Conservation (phyloP, 2,888 invertebrate genomes). For the Himalopsyche kuldschensis region DNA sequence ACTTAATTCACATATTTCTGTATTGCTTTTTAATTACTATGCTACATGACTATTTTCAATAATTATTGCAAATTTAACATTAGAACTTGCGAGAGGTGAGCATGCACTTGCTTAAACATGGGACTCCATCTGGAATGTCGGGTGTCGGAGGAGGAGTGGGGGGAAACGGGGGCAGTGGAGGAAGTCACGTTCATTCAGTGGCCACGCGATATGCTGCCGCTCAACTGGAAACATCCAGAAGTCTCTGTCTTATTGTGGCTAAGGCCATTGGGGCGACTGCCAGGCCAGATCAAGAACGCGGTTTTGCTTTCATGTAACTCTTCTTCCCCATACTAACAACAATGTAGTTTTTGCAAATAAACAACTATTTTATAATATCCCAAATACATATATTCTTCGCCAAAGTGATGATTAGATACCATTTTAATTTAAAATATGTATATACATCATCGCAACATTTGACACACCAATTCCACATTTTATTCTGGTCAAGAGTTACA, state of each 20-base stretch:
- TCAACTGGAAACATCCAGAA: conserved; percentile 77
- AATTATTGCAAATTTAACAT: conserved; percentile 11
- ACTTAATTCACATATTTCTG: neutral
- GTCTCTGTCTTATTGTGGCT: conserved; percentile 74
- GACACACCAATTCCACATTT: too few species aligned
- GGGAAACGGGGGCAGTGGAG: conserved; percentile 40
- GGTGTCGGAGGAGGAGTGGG: conserved; percentile 40
- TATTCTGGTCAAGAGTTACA: too few species aligned
- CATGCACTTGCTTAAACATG: conserved; percentile 76
- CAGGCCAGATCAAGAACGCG: conserved; percentile 69
- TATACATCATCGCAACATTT: too few species aligned
- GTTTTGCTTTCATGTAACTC: conserved; percentile 76
- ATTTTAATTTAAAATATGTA: too few species aligned
- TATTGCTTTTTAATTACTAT: too few species aligned
- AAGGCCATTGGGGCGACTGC: conserved; percentile 70
- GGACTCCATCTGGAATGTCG: conserved; percentile 41
- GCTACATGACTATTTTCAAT: neutral
- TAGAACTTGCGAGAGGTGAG: conserved; percentile 84
- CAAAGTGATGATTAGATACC: too few species aligned
- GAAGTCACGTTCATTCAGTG: conserved; percentile 70
- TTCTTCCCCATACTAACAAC: neutral
- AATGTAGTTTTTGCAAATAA: neutral
- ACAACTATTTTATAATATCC: neutral
- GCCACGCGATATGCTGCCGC: conserved; percentile 81
- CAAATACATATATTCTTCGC: neutral